phyloP scores from a whole-genome alignment of 2,888 invertebrate species.

The Penaeus monodon region DNA sequence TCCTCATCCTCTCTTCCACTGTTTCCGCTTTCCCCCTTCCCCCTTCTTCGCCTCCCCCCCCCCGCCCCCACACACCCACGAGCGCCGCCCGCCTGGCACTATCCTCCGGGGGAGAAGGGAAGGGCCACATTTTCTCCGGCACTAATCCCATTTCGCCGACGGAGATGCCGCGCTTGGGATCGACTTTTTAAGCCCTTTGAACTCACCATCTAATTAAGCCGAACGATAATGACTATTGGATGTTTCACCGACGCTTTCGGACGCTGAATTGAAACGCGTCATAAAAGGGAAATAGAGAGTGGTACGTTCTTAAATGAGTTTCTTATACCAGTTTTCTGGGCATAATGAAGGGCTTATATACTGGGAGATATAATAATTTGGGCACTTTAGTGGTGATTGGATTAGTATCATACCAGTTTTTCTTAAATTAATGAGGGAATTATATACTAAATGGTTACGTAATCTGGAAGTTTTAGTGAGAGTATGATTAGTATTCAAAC shows the following conservation, averaged over 20 bases:
- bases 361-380: constrained; percentile 42
- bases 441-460: constrained; percentile 38
- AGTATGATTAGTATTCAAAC: constrained; percentile 54
- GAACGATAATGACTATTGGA: constrained; percentile 58
- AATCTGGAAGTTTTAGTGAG: constrained; percentile 29
- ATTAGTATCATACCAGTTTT: constrained; percentile 41
- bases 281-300: constrained; percentile 56
- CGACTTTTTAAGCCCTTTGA: constrained; percentile 60
- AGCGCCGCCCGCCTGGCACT: constrained; percentile 5
- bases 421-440: constrained; percentile 33
- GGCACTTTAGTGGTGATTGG: constrained; percentile 48
- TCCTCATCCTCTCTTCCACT: background rate
- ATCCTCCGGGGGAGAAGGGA: background rate
- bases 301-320: constrained; percentile 51
- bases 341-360: constrained; percentile 8
- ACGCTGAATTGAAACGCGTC: constrained; percentile 59
- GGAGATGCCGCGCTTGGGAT: constrained; percentile 55
- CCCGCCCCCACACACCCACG: constrained; percentile 5
- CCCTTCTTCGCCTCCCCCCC: background rate
- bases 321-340: constrained; percentile 39
- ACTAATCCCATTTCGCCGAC: constrained; percentile 58
- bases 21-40: background rate
- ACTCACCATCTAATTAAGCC: constrained; percentile 57
- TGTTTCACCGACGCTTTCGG: constrained; percentile 53
- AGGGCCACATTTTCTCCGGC: constrained; percentile 48